Evolutionary conservation across 2,113 vertebrate genomes (phyloP).

Genomic region (Leptocoma aspasia): DNA sequence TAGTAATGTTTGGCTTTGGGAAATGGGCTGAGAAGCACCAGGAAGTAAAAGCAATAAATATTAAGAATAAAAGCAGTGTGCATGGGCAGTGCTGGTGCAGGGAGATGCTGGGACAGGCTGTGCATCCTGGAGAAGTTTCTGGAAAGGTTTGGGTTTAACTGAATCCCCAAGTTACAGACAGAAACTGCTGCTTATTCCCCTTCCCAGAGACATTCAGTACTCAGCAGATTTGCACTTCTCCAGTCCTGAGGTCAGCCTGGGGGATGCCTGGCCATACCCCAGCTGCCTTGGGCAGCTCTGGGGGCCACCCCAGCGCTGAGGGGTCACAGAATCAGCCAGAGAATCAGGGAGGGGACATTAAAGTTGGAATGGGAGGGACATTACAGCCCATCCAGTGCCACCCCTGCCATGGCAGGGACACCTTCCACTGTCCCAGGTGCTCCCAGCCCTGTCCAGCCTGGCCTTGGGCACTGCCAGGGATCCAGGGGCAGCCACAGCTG

Average conservation of each 20-base stretch:
- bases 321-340: neutral
- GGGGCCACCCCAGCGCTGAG: neutral
- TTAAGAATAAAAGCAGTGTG: neutral
- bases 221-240: neutral
- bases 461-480: neutral
- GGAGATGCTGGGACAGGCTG: no score
- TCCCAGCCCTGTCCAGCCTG: fast-evolving
- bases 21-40: neutral
- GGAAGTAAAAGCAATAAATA: neutral
- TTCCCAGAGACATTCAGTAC: neutral
- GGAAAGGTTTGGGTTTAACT: neutral
- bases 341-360: neutral
- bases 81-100: neutral
- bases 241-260: neutral
- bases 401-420: neutral
- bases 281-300: neutral
- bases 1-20: neutral
- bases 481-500: neutral
- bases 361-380: neutral
- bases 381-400: no score
- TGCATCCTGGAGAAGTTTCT: neutral
- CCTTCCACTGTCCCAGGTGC: fast-evolving
- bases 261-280: neutral
- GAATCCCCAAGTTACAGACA: neutral
- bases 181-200: neutral